Evolutionary conservation across 2,113 vertebrate genomes (phyloP).

Genomic region (Monarcha castaneiventris): DNA sequence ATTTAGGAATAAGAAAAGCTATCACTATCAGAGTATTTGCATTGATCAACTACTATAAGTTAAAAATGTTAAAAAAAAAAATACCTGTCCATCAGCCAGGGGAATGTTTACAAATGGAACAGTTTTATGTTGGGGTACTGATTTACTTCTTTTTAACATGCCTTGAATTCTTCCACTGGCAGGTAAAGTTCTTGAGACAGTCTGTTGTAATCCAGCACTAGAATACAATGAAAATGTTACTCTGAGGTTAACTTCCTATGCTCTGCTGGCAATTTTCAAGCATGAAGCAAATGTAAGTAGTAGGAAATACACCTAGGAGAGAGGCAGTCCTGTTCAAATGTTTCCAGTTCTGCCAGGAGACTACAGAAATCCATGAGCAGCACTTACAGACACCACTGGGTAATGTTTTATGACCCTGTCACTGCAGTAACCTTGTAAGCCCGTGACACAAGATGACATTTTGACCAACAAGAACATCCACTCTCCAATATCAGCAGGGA

Average conservation of each 20-base stretch:
- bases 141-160: conserved; percentile 41
- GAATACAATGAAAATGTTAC: background rate
- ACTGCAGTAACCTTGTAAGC: background rate
- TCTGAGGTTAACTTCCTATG: background rate
- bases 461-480: background rate
- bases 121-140: conserved; percentile 21
- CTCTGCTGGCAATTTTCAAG: background rate
- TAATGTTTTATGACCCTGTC: background rate
- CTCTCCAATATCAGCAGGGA: background rate
- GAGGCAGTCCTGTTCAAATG: background rate
- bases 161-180: background rate
- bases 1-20: background rate
- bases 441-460: background rate
- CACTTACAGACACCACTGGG: background rate
- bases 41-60: background rate
- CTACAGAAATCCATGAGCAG: background rate
- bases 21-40: background rate
- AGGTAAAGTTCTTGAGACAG: background rate
- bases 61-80: background rate
- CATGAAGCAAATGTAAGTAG: background rate
- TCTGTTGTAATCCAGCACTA: background rate
- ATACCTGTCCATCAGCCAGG: conserved; percentile 70
- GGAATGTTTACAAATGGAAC: conserved; percentile 71
- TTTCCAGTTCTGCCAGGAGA: background rate
- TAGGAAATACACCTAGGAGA: background rate